Conservation (phyloP, 2,888 invertebrate genomes). For the Drosophila neonasuta region DNA sequence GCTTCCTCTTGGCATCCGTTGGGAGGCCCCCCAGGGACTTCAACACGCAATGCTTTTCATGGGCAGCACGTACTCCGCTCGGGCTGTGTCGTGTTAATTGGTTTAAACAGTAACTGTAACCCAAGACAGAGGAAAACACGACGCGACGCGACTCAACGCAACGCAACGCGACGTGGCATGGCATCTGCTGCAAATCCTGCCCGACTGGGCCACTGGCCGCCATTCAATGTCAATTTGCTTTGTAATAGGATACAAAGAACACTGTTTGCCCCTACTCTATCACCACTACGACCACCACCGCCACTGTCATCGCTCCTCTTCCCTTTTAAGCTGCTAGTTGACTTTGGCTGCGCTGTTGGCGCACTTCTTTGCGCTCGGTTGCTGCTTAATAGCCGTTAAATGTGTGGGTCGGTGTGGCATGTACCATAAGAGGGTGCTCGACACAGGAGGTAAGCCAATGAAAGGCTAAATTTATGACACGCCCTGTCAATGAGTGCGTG, state of each 20-base stretch:
- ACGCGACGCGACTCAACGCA: neutral
- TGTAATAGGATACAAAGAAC: conserved; percentile 63
- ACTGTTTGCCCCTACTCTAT: conserved; percentile 6
- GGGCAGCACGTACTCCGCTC: conserved; percentile 20
- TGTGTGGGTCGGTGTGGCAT: conserved; percentile 11
- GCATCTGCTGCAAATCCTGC: conserved; percentile 60
- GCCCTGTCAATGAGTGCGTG: conserved; percentile 49
- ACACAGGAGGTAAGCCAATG: conserved; percentile 22
- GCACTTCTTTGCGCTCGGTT: conserved; percentile 38
- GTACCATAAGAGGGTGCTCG: neutral
- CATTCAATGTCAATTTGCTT: conserved; percentile 71
- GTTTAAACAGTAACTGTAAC: conserved; percentile 76
- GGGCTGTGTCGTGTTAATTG: conserved; percentile 65
- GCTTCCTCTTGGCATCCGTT: neutral
- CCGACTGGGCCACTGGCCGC: conserved; percentile 28
- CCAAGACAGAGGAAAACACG: conserved; percentile 42
- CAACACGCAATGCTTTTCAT: conserved; percentile 43
- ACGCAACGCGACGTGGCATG: conserved; percentile 6
- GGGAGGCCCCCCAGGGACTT: conserved; percentile 40
- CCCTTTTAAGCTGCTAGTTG: conserved; percentile 4
- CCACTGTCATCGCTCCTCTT: neutral
- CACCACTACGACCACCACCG: no score
- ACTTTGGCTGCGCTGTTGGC: conserved; percentile 20
- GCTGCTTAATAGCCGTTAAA: conserved; percentile 48
- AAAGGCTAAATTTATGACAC: conserved; percentile 55